These are phyloP conservation scores for Poecile atricapillus DNA, from an alignment of 2,113 vertebrate genomes.

Conservation along the genomic window DNA sequence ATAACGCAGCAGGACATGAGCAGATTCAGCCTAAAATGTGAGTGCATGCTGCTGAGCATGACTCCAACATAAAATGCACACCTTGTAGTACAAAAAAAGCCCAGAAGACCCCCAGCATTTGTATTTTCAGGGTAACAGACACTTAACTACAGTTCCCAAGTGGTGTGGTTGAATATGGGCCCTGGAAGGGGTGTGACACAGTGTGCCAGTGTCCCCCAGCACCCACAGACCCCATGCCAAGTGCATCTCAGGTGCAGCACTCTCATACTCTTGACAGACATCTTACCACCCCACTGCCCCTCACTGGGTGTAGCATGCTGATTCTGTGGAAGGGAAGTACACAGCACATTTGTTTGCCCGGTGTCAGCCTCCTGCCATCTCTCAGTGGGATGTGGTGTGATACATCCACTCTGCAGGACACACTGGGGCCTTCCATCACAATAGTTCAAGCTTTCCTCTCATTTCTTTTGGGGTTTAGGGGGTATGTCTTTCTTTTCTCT, in stretches of 20 bases:
- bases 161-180: background rate
- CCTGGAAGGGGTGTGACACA: accelerated
- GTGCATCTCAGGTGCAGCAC: background rate
- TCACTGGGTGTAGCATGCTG: background rate
- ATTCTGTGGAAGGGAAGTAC: background rate
- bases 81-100: background rate
- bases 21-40: background rate
- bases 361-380: background rate
- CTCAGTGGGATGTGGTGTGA: no score
- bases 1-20: background rate
- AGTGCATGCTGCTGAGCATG: background rate
- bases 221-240: background rate
- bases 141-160: background rate
- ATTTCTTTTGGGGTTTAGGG: background rate
- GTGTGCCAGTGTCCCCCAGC: accelerated
- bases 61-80: background rate
- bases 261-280: background rate
- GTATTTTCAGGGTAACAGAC: background rate
- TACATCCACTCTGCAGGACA: background rate
- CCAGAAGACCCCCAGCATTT: background rate
- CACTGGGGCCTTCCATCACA: background rate
- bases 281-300: background rate
- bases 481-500: background rate
- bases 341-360: background rate
- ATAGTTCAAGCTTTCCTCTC: background rate